Evolutionary conservation across 2,888 invertebrate species (phyloP).

Genomic region (Drosophila gaucha): DNA sequence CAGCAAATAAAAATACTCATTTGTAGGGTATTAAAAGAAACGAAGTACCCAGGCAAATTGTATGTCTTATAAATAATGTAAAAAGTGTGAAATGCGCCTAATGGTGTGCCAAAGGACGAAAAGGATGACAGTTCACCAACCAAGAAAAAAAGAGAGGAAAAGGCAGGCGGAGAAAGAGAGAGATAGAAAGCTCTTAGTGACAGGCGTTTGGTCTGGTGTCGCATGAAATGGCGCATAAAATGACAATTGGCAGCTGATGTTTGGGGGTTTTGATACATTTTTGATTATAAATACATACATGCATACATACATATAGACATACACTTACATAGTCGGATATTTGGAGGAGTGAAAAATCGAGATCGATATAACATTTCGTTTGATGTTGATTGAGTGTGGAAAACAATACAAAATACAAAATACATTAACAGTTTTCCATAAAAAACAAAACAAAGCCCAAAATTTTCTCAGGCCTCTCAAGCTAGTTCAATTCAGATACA

Average conservation of each 20-base stretch:
- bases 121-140: slow-evolving; percentile 45
- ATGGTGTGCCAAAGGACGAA: slow-evolving; percentile 72
- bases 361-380: slow-evolving; percentile 67
- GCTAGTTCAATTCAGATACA: slow-evolving; percentile 14
- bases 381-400: slow-evolving; percentile 26
- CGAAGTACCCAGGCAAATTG: slow-evolving; percentile 48
- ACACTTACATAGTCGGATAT: slow-evolving; percentile 15
- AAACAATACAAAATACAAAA: slow-evolving; percentile 16
- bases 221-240: slow-evolving; percentile 74
- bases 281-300: slow-evolving; percentile 14
- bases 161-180: not conserved
- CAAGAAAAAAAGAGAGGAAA: not conserved
- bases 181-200: slow-evolving; percentile 7
- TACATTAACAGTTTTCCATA: slow-evolving; percentile 26
- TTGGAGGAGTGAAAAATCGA: not conserved
- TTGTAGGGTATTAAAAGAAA: slow-evolving; percentile 15
- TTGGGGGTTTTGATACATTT: slow-evolving; percentile 38
- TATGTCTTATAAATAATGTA: slow-evolving; percentile 77
- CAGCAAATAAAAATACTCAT: not conserved
- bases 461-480: slow-evolving; percentile 24
- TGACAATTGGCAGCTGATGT: slow-evolving; percentile 77
- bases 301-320: slow-evolving; percentile 1
- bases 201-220: slow-evolving; percentile 21
- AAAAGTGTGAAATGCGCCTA: slow-evolving; percentile 80
- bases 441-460: slow-evolving; percentile 27